Evolutionary conservation across 2,888 invertebrate species (phyloP).

Genomic region (Meiosimyza decipiens): DNA sequence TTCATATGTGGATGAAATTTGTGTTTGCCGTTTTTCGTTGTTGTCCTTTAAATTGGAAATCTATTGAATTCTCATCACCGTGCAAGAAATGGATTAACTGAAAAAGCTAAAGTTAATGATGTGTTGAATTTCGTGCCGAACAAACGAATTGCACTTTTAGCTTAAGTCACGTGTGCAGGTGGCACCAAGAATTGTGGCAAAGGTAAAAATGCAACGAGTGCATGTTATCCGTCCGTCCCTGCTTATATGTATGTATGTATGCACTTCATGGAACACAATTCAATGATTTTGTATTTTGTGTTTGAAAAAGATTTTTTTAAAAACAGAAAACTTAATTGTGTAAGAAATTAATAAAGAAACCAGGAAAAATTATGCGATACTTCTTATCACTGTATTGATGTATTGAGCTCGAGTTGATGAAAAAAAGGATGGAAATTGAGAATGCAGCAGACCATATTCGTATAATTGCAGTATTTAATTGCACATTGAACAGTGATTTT

Average conservation of each 20-base stretch:
- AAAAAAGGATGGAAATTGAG: background rate
- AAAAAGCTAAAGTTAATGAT: conserved; percentile 27
- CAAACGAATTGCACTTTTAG: conserved; percentile 24
- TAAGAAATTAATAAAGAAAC: conserved; percentile 5
- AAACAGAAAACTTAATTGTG: conserved; percentile 14
- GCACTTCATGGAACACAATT: background rate
- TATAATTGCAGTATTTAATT: conserved; percentile 55
- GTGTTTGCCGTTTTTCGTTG: too few species aligned
- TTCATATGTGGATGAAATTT: too few species aligned
- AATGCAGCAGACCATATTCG: conserved; percentile 51
- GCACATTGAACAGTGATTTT: background rate
- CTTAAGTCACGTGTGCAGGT: conserved; percentile 31
- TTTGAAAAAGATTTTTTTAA: background rate
- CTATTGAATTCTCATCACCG: too few species aligned
- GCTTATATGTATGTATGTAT: background rate
- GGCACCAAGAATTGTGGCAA: conserved; percentile 17
- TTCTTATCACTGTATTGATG: background rate
- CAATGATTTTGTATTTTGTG: background rate
- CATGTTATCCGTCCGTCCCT: background rate
- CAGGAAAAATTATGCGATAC: background rate
- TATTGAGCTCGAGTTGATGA: background rate
- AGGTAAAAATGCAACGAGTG: conserved; percentile 26
- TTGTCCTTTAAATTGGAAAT: too few species aligned
- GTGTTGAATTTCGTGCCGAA: background rate
- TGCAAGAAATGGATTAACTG: too few species aligned